Evolutionary conservation across 2,113 vertebrate genomes (phyloP).

Genomic region (Anoura caudifer): DNA sequence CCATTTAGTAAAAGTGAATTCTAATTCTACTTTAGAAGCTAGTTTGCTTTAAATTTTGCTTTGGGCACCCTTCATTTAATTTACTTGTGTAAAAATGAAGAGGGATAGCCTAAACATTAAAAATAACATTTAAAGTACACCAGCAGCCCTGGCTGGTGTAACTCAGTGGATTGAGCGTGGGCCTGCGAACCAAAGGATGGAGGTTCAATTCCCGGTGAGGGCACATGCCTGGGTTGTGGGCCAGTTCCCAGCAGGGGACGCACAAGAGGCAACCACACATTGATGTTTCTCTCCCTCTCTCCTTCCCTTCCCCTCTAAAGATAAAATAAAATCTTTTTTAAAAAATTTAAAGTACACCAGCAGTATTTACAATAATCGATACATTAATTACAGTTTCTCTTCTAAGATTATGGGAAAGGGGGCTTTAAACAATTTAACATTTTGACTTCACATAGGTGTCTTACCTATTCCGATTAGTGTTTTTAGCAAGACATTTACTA

Average conservation of each 20-base stretch:
- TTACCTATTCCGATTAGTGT: background rate
- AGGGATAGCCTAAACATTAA: background rate
- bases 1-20: slow-evolving; percentile 22
- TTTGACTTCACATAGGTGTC: background rate
- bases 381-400: background rate
- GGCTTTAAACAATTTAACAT: slow-evolving; percentile 9
- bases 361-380: slow-evolving; percentile 1
- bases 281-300: no score
- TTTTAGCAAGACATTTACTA: background rate
- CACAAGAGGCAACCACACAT: no score
- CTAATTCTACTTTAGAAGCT: slow-evolving; percentile 21
- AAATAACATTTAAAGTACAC: slow-evolving; percentile 30
- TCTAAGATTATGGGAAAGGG: background rate
- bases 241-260: no score
- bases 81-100: background rate
- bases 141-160: no score
- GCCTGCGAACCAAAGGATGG: no score
- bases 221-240: no score
- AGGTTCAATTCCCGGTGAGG: no score
- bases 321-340: no score
- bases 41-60: slow-evolving; percentile 12
- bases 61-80: slow-evolving; percentile 12
- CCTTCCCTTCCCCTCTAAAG: no score
- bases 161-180: no score
- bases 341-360: slow-evolving; percentile 39